Evolutionary conservation across 2,113 vertebrate genomes (phyloP), one percentile per base, ranked within the genome.

Genomic region (Entosphenus tridentatus): DNA sequence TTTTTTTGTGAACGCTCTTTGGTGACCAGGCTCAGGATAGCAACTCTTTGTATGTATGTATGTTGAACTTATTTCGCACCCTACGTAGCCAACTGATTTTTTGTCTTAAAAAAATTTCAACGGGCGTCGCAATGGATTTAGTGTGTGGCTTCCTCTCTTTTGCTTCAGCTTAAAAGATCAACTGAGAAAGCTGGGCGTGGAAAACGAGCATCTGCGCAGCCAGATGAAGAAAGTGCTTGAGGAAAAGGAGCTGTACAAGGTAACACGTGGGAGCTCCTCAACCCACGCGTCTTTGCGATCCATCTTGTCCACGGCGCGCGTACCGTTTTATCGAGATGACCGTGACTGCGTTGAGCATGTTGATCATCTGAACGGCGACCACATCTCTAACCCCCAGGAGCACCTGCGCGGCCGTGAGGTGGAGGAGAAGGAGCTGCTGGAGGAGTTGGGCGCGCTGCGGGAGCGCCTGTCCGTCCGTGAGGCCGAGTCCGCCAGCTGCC

Each of bases 341-440:
- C 62, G 11, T 1, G n/a, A 16, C 62, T 65, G n/a, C 21, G 58
- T 62, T 8, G 13, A 17, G 16, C 1, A 17, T 62, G 16, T 17
- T 62, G 58, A 62, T 17, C 13, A 62, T 17, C 3, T 14, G 13
- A 62, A 62, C 58, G 16, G 16, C 58, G 18, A 17, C 13, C 13
- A 62, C 16, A 7, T 62, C 62, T 21, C 10, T n/a, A 65, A 65
- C 13, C 13, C 13, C n/a, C n/a, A 65, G 62, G 62, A 65, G 21
- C 62, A 65, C 21, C 62, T 65, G 21, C 62, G 62, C n/a, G 21
- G n/a, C 8, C 62, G 62, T 16, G 62, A 65, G 62, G n/a, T 65
- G 62, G 62, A 65, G n/a, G 62, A 65, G 62, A n/a, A 65, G 62
- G 62, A 65, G 21, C 62, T 65, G 8, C n/a, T 21, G n/a, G n/a